Base-by-base conservation (phyloP, 2,888 invertebrate genomes). In the Mythimna loreyi region DNA sequence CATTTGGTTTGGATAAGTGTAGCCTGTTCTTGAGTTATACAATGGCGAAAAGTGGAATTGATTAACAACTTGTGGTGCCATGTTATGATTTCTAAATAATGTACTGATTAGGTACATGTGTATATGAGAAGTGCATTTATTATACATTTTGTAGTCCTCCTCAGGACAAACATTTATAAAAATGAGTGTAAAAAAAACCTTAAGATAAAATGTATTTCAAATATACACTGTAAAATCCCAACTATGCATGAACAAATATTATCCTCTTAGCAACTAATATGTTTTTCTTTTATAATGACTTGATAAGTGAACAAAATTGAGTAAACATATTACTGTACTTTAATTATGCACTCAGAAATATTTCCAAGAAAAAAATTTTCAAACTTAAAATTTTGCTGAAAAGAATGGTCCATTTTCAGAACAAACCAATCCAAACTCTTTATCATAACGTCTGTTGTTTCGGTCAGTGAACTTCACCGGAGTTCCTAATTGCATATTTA, bases 401-500 rank as follows among this genome's bases (percentile, higher is more conserved):
- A 4, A 28, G 6, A 45, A 16, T 50, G 23, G 6, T 16, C 9
- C 0, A 23, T 69, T 50, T 52, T 28, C 2, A 45, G 33, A 36
- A n/a, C 6, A 23, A 53, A 53, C 30, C 6, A 53, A 55, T 47
- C 47, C 6, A 9, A 25, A 11, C 55, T 47, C 30, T 53, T 68
- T 30, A 70, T 64, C 75, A 47, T 40, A 47, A 28, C 50, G 70
- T 49, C 11, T 30, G 45, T 30, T 30, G 47, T 67, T 23, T 72
- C 19, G 40, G 75, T 53, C 52, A 30, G 30, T 57, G 45, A 57
- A 58, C 58, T 53, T 53, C 2, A 50, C 28, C 11, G 1, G 19
- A 76, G 57, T 13, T 30, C 40, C 30, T 56, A 75, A 75, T 67
- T 45, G 16, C 25, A 36, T 64, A 65, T 21, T 74, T 53, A 28